Evolutionary conservation across 2,888 invertebrate species (phyloP).

Genomic region (Lithophane socia): DNA sequence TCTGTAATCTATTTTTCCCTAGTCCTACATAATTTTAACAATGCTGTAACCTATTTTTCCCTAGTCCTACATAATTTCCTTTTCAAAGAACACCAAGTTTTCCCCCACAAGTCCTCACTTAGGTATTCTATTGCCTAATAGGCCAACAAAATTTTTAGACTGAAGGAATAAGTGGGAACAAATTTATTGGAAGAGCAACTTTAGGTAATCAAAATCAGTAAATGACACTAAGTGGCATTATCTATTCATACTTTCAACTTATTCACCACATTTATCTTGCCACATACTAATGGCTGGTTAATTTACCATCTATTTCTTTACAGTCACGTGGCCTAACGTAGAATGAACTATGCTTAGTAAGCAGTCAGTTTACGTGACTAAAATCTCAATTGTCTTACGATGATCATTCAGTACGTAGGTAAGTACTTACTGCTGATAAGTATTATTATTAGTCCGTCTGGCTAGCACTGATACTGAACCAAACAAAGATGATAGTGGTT

Average conservation of each 20-base stretch:
- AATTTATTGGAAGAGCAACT: background rate
- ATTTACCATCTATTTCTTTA: constrained; percentile 2
- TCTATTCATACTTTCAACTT: background rate
- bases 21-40: background rate
- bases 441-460: constrained; percentile 3
- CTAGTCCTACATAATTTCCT: too few relatives aligned
- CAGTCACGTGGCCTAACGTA: constrained; percentile 6
- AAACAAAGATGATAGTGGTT: constrained; percentile 5
- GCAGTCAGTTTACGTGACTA: constrained; percentile 34
- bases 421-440: background rate
- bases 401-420: background rate
- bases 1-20: too few relatives aligned
- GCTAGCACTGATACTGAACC: background rate
- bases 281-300: constrained; percentile 10
- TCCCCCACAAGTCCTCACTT: background rate
- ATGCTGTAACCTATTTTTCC: background rate
- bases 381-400: constrained; percentile 21
- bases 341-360: background rate
- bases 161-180: background rate
- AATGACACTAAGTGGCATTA: background rate
- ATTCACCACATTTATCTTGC: constrained; percentile 5
- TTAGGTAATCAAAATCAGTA: background rate
- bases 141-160: background rate
- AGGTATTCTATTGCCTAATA: background rate
- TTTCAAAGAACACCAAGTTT: too few relatives aligned